Evolutionary conservation across 2,888 invertebrate genomes (phyloP).

Genomic region (Epirrhoe tristata): DNA sequence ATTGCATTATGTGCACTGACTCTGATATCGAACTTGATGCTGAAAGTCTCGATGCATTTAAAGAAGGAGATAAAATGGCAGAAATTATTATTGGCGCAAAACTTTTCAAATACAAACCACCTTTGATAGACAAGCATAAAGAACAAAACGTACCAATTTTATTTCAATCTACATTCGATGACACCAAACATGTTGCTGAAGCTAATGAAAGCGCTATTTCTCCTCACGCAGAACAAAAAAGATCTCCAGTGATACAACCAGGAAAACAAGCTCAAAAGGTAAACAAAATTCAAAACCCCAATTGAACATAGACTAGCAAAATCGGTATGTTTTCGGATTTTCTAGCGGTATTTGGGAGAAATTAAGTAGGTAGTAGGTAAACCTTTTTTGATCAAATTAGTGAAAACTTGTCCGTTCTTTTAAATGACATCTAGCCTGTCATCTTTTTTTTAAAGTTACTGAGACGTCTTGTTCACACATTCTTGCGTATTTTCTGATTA

Average conservation of each 20-base stretch:
- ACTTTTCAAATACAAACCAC: slow-evolving; percentile 55
- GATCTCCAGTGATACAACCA: slow-evolving; percentile 2
- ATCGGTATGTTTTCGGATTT: background rate
- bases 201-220: slow-evolving; percentile 9
- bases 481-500: slow-evolving; percentile 1
- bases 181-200: slow-evolving; percentile 19
- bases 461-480: no score
- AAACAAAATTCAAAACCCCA: slow-evolving; percentile 10
- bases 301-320: background rate
- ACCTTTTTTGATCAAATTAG: no score
- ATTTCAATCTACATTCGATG: slow-evolving; percentile 50
- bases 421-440: background rate
- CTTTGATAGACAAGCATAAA: slow-evolving; percentile 37
- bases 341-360: no score
- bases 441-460: background rate
- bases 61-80: slow-evolving; percentile 25
- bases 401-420: background rate
- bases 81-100: slow-evolving; percentile 64
- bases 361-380: no score
- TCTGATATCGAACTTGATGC: slow-evolving; percentile 49
- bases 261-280: slow-evolving; percentile 20
- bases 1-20: slow-evolving; percentile 47
- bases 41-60: slow-evolving; percentile 48
- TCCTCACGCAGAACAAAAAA: background rate
- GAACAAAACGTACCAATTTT: slow-evolving; percentile 47